A percentile compares a stretch with the other conserved stretches of the same genome.
phyloP scores from a whole-genome alignment of 2,797 vertebrate species.

The Halcyon smyrnensis region DNA sequence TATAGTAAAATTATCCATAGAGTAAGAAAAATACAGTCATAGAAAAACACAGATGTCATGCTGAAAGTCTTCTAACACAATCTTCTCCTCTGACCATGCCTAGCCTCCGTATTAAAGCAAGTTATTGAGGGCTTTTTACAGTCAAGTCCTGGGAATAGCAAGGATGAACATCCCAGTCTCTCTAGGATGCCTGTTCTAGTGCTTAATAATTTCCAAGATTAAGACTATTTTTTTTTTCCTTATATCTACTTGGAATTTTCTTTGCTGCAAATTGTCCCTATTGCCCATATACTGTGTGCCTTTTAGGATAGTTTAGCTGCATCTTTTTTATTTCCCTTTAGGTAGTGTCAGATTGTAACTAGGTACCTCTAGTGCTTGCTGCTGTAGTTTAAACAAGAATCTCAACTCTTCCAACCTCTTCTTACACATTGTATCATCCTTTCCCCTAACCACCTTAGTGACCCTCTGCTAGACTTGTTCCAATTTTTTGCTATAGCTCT shows the following conservation, averaged over 20 bases:
- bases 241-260: not conserved
- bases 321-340: not conserved
- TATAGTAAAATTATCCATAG: not conserved
- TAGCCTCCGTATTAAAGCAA: not conserved
- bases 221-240: not conserved
- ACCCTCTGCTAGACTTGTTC: not conserved
- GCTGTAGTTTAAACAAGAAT: not conserved
- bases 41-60: not conserved
- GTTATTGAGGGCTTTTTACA: not conserved
- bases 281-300: not conserved
- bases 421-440: not conserved
- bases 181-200: not conserved
- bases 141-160: not conserved
- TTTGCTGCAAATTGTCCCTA: not conserved
- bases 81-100: not conserved
- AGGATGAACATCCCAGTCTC: not conserved
- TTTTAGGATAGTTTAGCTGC: not conserved
- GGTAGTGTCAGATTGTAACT: not conserved
- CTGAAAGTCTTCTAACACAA: not conserved
- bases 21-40: not conserved
- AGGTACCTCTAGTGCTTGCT: not conserved
- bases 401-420: not conserved
- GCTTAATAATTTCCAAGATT: not conserved
- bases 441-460: not conserved
- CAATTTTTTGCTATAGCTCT: not conserved